phyloP scores from a whole-genome alignment of 2,797 vertebrate genomes.

The Enteromius fasciolatus region DNA sequence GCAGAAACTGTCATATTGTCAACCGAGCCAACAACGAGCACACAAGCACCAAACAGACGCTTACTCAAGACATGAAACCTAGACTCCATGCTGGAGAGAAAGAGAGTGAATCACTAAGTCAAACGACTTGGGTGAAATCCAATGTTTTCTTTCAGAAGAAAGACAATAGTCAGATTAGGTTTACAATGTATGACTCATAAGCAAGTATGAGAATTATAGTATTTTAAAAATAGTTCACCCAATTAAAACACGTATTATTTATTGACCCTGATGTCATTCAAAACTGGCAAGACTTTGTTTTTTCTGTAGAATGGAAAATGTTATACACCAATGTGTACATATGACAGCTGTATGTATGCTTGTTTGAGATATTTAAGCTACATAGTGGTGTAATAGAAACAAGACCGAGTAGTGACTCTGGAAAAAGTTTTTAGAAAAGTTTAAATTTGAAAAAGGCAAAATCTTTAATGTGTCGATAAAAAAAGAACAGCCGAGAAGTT shows the following conservation, averaged over 20 bases:
- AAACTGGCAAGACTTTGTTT: not conserved
- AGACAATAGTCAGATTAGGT: not conserved
- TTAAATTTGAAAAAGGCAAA: not conserved
- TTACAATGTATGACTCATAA: not conserved
- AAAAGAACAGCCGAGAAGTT: constrained; percentile 38
- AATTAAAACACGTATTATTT: not conserved
- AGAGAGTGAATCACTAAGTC: constrained; percentile 43
- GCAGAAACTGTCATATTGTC: constrained; percentile 67
- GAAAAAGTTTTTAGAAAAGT: constrained; percentile 35
- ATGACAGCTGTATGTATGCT: not conserved
- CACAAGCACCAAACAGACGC: constrained; percentile 12
- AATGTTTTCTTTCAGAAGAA: not conserved
- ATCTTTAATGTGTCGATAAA: not conserved
- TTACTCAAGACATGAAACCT: constrained; percentile 46
- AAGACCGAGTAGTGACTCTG: constrained; percentile 46
- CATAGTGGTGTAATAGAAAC: constrained; percentile 46
- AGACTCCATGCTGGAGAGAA: constrained; percentile 55
- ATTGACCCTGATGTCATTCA: not conserved
- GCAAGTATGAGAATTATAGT: not conserved
- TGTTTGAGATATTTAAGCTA: not conserved
- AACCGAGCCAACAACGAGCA: not conserved
- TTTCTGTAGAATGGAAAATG: not conserved
- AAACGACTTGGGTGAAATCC: not conserved
- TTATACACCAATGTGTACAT: not conserved
- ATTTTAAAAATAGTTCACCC: not conserved